Evolutionary conservation across 2,113 vertebrate species (phyloP), one percentile per base, ranked within the genome.

Genomic region (Eptesicus fuscus): DNA sequence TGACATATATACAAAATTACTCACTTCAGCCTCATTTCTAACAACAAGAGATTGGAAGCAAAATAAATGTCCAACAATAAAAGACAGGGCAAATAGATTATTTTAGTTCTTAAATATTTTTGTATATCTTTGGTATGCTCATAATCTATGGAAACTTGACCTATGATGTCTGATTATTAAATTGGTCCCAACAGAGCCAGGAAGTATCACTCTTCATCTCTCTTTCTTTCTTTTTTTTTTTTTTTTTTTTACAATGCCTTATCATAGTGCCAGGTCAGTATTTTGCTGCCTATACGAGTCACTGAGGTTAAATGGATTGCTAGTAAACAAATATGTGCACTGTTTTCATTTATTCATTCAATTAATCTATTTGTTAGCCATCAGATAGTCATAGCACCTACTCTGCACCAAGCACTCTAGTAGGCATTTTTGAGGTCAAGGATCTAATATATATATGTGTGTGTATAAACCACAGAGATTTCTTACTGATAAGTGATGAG

Each of bases 21-120:
- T 90, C 42, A 59, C 17, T 32, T 78, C 23, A 63, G 10, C 35
- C 18, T 74, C 32, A 56, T 76, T 90, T 93, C 85, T 90, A 88
- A 84, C 12, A 78, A 51, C 12, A 78, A 51, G 14, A 93, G 40
- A 40, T 20, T 84, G 1, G 28, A 94, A 90, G 70, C 28, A 69
- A 94, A 90, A 69, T 92, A 65, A 80, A 65, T 91, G 37, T 49
- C 22, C 42, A 73, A 85, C n/a, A 79, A 47, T 53, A 90, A 92
- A 85, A 7, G 1, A 61, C 22, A 47, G 3, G 1, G 35, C n/a
- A 77, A 94, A 65, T 84, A 74, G 90, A 73, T 90, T 79, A 32
- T 77, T 87, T 95, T 56, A 84, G 13, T 37, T 93, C 77, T 90
- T 78, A 96, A 83, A 65, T 42, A 37, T 23, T 69, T 88, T 42